Evolutionary conservation across 2,113 vertebrate species (phyloP).

Genomic region (Ornithorhynchus anatinus): DNA sequence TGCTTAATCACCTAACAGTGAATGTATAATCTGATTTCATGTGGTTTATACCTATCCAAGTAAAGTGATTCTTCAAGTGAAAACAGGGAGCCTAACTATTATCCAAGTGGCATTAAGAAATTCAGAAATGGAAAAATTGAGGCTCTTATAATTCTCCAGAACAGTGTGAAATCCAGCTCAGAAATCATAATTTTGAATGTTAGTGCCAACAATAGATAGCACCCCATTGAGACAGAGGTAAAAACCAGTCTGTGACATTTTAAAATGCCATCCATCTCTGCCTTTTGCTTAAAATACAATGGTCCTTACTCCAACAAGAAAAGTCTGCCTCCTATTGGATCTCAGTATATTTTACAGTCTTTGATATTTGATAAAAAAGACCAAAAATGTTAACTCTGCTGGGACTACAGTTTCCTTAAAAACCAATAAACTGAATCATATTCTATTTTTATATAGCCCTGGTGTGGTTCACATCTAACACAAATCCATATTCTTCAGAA

Average conservation of each 20-base stretch:
- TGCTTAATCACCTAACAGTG: not conserved
- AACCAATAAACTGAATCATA: too few relatives aligned
- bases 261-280: not conserved
- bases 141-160: not conserved
- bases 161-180: not conserved
- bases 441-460: too few relatives aligned
- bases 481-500: too few relatives aligned
- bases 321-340: too few relatives aligned
- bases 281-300: not conserved
- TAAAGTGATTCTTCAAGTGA: not conserved
- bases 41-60: not conserved
- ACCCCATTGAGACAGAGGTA: too few relatives aligned
- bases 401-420: too few relatives aligned
- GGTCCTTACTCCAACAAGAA: too few relatives aligned
- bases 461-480: too few relatives aligned
- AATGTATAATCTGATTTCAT: not conserved
- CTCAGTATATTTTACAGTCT: too few relatives aligned
- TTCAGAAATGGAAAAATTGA: not conserved
- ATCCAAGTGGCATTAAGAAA: not conserved
- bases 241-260: not conserved
- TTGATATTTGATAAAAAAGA: too few relatives aligned
- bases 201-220: not conserved
- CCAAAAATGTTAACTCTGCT: too few relatives aligned
- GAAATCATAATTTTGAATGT: not conserved
- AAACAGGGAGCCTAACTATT: not conserved